Evolutionary conservation across 1,140 invertebrate species (phyloP).

Genomic region (Metopolophium dirhodum): DNA sequence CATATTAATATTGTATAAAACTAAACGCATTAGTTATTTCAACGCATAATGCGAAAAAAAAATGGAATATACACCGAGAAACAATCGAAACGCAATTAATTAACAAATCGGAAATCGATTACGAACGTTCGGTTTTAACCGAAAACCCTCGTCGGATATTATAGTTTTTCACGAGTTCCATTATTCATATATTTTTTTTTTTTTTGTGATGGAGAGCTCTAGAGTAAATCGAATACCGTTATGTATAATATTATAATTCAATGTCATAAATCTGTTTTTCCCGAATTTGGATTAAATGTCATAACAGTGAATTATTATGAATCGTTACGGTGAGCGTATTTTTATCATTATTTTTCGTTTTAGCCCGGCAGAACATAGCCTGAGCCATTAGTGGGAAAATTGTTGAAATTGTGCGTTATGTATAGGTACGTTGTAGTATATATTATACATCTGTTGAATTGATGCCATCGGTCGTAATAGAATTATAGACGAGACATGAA

Average conservation of each 20-base stretch:
- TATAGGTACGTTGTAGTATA: too few species aligned
- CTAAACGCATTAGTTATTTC: slow-evolving; percentile 2
- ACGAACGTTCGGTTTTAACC: not conserved
- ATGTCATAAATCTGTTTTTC: slow-evolving; percentile 9
- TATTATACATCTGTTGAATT: not conserved
- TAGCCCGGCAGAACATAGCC: not conserved
- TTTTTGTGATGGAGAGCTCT: not conserved
- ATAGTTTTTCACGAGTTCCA: not conserved
- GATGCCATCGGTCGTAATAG: not conserved
- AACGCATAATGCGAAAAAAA: not conserved
- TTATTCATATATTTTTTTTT: not conserved
- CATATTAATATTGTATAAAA: not conserved
- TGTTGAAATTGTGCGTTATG: not conserved
- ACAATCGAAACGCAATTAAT: slow-evolving; percentile 3
- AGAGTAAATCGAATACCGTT: slow-evolving; percentile 13
- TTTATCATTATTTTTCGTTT: not conserved
- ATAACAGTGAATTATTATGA: not conserved
- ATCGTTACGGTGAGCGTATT: not conserved
- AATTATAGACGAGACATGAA: not conserved
- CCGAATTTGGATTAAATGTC: not conserved
- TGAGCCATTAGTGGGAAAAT: not conserved
- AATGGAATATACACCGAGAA: not conserved
- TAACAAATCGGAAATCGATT: slow-evolving; percentile 5
- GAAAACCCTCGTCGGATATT: not conserved
- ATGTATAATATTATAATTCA: not conserved